Percentiles rank a stretch among this genome's conserved stretches.
phyloP scores from a whole-genome alignment of 2,113 vertebrate genomes.

The Ciconia boyciana region DNA sequence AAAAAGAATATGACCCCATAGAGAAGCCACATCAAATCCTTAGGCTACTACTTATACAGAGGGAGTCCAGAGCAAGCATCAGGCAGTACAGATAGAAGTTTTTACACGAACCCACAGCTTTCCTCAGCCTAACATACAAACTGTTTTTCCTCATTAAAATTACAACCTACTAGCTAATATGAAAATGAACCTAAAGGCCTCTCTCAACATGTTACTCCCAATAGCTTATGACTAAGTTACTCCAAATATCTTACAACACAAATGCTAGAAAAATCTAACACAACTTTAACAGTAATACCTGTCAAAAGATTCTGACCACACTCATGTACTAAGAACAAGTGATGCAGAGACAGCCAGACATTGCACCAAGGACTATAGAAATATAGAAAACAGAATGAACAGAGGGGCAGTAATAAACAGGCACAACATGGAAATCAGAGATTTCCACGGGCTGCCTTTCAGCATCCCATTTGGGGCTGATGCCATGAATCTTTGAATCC shows the following conservation, averaged over 20 bases:
- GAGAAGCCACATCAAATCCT: neutral
- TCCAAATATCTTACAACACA: neutral
- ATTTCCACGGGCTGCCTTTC: neutral
- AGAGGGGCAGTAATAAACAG: neutral
- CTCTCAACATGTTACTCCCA: neutral
- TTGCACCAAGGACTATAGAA: neutral
- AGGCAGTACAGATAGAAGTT: neutral
- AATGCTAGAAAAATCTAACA: neutral
- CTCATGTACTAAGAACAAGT: neutral
- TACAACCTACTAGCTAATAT: neutral
- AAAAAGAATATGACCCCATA: too few species aligned
- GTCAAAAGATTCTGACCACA: neutral
- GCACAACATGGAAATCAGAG: neutral
- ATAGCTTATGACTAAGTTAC: neutral
- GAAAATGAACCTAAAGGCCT: neutral
- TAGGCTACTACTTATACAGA: neutral
- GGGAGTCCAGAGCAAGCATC: neutral
- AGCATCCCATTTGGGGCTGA: neutral
- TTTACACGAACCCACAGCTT: neutral
- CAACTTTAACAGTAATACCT: neutral
- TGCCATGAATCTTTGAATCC: neutral
- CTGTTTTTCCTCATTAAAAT: neutral
- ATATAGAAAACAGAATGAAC: neutral
- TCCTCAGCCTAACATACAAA: neutral
- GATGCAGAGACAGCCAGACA: neutral